A percentile compares a stretch with the other conserved stretches of the same genome.
phyloP scores from a whole-genome alignment of 2,113 vertebrate genomes.

The Lamprotornis superbus region DNA sequence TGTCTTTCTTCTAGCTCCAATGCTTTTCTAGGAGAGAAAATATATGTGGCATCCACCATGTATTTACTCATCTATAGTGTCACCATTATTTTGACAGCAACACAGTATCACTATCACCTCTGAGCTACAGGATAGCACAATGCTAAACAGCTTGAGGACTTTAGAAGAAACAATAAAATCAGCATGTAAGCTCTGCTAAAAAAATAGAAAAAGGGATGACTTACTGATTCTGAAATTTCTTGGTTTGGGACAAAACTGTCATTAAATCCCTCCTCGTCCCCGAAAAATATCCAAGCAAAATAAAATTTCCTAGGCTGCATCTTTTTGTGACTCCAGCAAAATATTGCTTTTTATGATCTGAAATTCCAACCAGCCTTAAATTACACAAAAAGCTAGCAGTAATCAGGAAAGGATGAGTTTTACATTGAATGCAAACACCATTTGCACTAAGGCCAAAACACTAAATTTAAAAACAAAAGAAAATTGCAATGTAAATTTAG shows the following conservation, averaged over 20 bases:
- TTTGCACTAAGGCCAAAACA: background rate
- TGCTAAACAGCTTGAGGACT: background rate
- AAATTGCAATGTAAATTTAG: background rate
- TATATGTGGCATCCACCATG: background rate
- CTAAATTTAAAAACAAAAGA: background rate
- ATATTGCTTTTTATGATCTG: background rate
- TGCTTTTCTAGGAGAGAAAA: background rate
- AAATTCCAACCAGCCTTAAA: background rate
- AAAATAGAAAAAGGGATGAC: background rate
- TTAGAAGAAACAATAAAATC: background rate
- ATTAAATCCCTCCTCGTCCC: background rate
- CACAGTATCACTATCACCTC: background rate
- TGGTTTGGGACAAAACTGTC: background rate
- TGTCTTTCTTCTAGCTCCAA: background rate
- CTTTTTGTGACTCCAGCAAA: background rate
- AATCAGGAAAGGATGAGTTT: background rate
- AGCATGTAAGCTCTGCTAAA: background rate
- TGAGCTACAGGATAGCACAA: background rate
- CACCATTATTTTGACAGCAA: background rate
- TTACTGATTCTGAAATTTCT: background rate
- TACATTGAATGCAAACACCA: background rate
- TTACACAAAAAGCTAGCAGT: background rate
- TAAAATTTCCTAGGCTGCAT: background rate
- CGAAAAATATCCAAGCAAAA: background rate
- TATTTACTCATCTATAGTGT: background rate